phyloP scores from a whole-genome alignment of 2,888 invertebrate species.

The Phengaris alcon region DNA sequence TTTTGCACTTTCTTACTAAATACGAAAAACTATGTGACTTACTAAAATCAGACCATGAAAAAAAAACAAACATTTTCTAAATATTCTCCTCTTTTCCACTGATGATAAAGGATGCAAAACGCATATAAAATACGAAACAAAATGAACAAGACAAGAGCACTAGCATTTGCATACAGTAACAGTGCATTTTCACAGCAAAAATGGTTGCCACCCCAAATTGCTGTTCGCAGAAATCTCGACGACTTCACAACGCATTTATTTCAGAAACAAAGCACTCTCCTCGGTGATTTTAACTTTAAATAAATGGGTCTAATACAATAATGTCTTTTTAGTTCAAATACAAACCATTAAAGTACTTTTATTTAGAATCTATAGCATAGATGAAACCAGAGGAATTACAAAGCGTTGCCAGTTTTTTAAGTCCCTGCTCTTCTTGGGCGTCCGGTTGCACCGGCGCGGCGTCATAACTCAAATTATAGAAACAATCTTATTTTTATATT shows the following conservation, averaged over 20 bases:
- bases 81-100: background rate
- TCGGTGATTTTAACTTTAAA: slow-evolving; percentile 38
- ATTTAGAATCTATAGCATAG: too few relatives aligned
- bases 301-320: background rate
- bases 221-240: slow-evolving; percentile 37
- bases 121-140: slow-evolving; percentile 20
- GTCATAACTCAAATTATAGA: too few relatives aligned
- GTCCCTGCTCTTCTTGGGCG: too few relatives aligned
- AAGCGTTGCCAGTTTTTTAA: too few relatives aligned
- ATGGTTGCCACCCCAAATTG: slow-evolving; percentile 40
- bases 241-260: slow-evolving; percentile 45
- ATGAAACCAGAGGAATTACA: too few relatives aligned
- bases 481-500: too few relatives aligned
- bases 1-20: too few relatives aligned
- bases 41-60: too few relatives aligned
- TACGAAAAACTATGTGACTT: too few relatives aligned
- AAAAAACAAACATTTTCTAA: background rate
- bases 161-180: slow-evolving; percentile 32
- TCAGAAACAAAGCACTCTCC: slow-evolving; percentile 41
- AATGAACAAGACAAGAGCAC: slow-evolving; percentile 28
- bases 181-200: slow-evolving; percentile 36
- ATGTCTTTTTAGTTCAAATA: too few relatives aligned
- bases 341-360: too few relatives aligned
- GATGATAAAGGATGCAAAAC: slow-evolving; percentile 14
- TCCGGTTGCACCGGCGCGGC: too few relatives aligned